Evolutionary conservation across 2,797 vertebrate genomes (phyloP).

Genomic region (Epinephelus malabaricus): DNA sequence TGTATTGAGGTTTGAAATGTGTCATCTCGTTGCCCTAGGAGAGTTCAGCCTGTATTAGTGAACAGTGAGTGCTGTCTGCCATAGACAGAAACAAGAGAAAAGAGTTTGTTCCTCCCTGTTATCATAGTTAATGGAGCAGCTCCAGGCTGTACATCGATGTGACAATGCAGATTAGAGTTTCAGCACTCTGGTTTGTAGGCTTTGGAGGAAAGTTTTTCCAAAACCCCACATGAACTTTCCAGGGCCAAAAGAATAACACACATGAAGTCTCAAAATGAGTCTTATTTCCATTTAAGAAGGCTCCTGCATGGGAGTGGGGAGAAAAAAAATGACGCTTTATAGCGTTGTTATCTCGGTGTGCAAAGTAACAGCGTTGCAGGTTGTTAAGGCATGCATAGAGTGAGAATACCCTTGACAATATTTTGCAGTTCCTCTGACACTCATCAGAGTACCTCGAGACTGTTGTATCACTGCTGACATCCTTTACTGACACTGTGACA

Average conservation of each 20-base stretch:
- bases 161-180: slow-evolving; percentile 73
- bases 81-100: slow-evolving; percentile 63
- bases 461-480: slow-evolving; percentile 39
- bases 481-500: slow-evolving; percentile 52
- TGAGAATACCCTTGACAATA: slow-evolving; percentile 44
- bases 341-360: slow-evolving; percentile 34
- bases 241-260: slow-evolving; percentile 45
- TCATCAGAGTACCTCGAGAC: slow-evolving; percentile 54
- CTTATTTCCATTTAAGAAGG: slow-evolving; percentile 50
- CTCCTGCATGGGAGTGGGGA: slow-evolving; percentile 2
- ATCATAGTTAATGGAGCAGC: slow-evolving; percentile 76
- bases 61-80: slow-evolving; percentile 64
- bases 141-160: slow-evolving; percentile 70
- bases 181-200: slow-evolving; percentile 58
- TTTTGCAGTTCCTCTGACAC: slow-evolving; percentile 44
- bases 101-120: slow-evolving; percentile 70
- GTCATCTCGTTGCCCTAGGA: slow-evolving; percentile 68
- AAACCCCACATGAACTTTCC: slow-evolving; percentile 67
- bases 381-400: slow-evolving; percentile 31
- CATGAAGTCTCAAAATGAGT: slow-evolving; percentile 51
- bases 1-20: slow-evolving; percentile 62
- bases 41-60: slow-evolving; percentile 67
- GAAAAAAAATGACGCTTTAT: slow-evolving; percentile 2
- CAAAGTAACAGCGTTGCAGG: slow-evolving; percentile 26
- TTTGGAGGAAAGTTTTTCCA: slow-evolving; percentile 59